Percentiles rank a stretch among this genome's conserved stretches.
phyloP scores from a whole-genome alignment of 2,113 vertebrate species.

The Columbina picui region DNA sequence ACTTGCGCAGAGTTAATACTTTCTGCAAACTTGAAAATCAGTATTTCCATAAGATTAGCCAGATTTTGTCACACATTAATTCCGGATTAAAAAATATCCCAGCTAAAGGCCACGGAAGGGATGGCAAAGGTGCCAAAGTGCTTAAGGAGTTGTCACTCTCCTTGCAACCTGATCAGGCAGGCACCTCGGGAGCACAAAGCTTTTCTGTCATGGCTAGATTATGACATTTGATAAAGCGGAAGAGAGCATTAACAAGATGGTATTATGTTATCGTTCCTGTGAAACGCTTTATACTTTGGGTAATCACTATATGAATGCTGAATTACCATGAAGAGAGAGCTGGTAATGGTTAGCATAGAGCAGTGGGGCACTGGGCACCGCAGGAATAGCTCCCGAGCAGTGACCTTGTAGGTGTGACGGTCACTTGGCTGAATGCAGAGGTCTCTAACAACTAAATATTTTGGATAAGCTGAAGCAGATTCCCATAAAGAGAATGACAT shows the following conservation, averaged over 20 bases:
- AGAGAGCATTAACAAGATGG: not conserved
- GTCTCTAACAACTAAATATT: not conserved
- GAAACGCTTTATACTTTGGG: not conserved
- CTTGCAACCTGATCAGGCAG: not conserved
- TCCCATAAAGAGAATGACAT: not conserved
- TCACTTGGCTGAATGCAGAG: not conserved
- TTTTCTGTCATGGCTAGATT: not conserved
- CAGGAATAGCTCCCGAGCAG: not conserved
- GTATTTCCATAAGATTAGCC: constrained; percentile 10
- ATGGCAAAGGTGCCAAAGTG: not conserved
- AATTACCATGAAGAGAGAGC: not conserved
- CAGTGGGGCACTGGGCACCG: not conserved
- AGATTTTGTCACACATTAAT: constrained; percentile 42
- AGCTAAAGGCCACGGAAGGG: not conserved
- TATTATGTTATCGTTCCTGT: not conserved
- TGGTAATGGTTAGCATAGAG: not conserved
- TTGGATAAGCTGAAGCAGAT: not conserved
- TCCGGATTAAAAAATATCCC: not conserved
- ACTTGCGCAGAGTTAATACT: not conserved
- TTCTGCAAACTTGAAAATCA: constrained; percentile 40
- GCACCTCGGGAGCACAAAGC: not conserved
- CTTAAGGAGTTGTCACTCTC: not conserved
- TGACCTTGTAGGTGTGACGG: not conserved
- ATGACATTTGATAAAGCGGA: constrained; percentile 13
- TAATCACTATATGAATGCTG: not conserved